Conservation (phyloP, 2,113 vertebrate species). For the Triplophysa rosa region DNA sequence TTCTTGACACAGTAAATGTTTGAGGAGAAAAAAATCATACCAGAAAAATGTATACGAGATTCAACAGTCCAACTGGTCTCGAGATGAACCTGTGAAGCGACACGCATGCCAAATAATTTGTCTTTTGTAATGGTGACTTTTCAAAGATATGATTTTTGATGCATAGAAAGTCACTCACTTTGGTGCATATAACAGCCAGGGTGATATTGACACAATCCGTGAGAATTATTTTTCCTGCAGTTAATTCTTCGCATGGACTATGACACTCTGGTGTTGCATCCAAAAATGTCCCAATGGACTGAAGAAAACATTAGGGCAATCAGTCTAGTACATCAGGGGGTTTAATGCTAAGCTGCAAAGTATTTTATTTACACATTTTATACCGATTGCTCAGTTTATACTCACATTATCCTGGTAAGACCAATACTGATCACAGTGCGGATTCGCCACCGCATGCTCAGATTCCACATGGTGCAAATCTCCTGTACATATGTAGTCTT, state of each 20-base stretch:
- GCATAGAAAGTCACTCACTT: slow-evolving; percentile 41
- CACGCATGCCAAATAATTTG: neutral
- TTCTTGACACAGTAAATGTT: neutral
- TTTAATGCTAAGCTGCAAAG: neutral
- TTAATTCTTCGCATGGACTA: slow-evolving; percentile 41
- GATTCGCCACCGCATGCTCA: neutral
- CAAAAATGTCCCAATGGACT: slow-evolving; percentile 39
- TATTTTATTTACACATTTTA: neutral
- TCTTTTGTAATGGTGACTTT: neutral
- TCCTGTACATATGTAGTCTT: neutral
- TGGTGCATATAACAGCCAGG: neutral
- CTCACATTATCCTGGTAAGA: neutral
- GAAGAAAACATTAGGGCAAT: neutral
- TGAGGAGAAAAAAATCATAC: slow-evolving; percentile 4
- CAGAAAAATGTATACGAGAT: slow-evolving; percentile 24
- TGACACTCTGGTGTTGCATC: rapidly evolving
- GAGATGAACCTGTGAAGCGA: neutral
- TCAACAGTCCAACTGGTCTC: neutral
- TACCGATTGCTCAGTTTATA: neutral
- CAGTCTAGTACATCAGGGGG: neutral
- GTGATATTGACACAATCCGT: slow-evolving; percentile 26
- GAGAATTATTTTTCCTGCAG: slow-evolving; percentile 22
- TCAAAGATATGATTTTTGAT: neutral
- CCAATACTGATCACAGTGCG: slow-evolving; percentile 24
- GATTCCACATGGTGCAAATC: neutral